Evolutionary conservation across 2,797 vertebrate species (phyloP), one percentile per base, ranked within the genome.

Genomic region (Phrynocephalus forsythii): DNA sequence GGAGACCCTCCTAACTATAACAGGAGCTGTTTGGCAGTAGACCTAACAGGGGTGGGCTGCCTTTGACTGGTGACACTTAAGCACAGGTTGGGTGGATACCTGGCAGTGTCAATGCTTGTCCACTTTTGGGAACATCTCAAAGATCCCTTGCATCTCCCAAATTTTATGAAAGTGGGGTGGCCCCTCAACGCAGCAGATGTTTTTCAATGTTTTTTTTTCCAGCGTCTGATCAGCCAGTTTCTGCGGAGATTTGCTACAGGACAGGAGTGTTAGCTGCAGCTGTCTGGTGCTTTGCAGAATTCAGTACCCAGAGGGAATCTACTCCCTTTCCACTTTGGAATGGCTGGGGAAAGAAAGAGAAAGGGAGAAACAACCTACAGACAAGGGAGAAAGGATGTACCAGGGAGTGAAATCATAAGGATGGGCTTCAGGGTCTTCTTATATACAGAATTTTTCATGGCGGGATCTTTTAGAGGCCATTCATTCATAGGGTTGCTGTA

Each of bases 361-460:
- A 88, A 52, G 22, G 13, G 73, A 1, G 15, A 13, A 28, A 56
- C 52, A 8, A 56, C 52, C 71, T 86, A 86, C 24, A 7, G 38
- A n/a, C 24, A 89, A 90, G 68, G 56, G 66, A 87, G 69, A 44
- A 44, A 44, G 38, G 38, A 44, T 44, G 38, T 44, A n/a, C 24
- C 88, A 90, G 68, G 50, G 66, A 87, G 69, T 71, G n/a, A 22
- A 91, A 1, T 50, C 16, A 18, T 0, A 22, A 20, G 5, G 28
- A 13, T 10, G 1, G 30, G 18, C 22, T 77, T 60, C 6, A 67
- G 52, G 72, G 73, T 4, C 81, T 78, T 20, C 22, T 86, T 3
- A 56, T 56, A 56, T 56, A 56, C 52, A 56, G 52, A 56, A 13
- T 11, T 13, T 56, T 56, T 56, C 52, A 56, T 56, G 52, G 52